Base-by-base conservation (phyloP, 2,888 invertebrate genomes). In the Andrena bicolor region DNA sequence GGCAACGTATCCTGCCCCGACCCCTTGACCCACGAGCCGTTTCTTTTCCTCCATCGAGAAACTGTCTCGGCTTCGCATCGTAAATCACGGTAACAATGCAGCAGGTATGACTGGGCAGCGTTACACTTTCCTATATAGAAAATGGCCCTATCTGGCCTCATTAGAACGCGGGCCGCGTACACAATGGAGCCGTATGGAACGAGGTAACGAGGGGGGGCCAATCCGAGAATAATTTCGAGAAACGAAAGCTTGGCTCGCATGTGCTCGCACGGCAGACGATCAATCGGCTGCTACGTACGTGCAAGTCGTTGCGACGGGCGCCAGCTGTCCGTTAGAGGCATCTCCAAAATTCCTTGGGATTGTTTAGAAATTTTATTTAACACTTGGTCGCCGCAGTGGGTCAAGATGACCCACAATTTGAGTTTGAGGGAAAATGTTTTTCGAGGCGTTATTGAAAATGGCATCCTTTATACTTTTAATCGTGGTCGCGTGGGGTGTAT, bases 81-180 rank as follows among this genome's bases (percentile, higher is more conserved):
- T 70, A 60, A 70, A 70, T 70, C 70, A 70, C 28, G 48, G 41
- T 48, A 60, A 60, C 60, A 70, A 70, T 48, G 58, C n/a, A 58
- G 70, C 60, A 48, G 35, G 60, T 51, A 70, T 28, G 30, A 13
- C 60, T 30, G 51, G n/a, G 49, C 61, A 20, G 26, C 35, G 71
- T 20, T 26, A 20, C 30, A 49, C 51, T 10, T 28, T 56, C 23
- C 16, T 23, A 35, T 16, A 35, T 51, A 30, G 56, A 71, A 71
- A 58, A 71, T 65, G 20, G 32, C 23, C 30, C 28, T 20, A 23
- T 10, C 32, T 63, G 73, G 7, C 41, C 60, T 32, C 60, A 61
- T 66, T 68, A 61, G 20, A 63, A 48, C 53, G 51, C 71, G 49
- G 49, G 13, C n/a, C 53, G 53, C 26, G 53, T 68, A 58, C 10